Base-by-base conservation (phyloP, 2,888 invertebrate species). In the Caenorhabditis sinica region DNA sequence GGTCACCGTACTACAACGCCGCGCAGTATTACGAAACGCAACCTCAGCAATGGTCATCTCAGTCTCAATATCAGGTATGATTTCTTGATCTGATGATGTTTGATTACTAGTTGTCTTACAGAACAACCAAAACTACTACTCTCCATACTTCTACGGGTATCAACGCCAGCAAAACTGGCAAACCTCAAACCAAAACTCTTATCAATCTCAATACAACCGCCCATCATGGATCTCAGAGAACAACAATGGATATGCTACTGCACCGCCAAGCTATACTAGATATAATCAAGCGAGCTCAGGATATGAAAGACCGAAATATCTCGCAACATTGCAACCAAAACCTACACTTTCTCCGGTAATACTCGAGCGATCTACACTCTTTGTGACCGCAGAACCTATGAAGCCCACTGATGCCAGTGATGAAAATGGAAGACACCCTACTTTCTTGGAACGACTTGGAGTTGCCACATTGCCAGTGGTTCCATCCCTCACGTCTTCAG, bases 241-340 rank as follows among this genome's bases (percentile, higher is more conserved):
- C 30, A 71, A 45, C 30, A 53, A 49, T 36, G 76, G 66, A 49
- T 83, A 83, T 49, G 83, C 73, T 15, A 83, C 83, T 9, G 76
- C 72, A 5, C 83, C 83, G 5, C 77, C 83, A 53, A 43, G 40
- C 53, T 72, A 71, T 11, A 40, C 2, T 13, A 11, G 40, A 2
- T 40, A 40, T 53, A 80, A 63, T 58, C 51, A 63, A 43, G 69
- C 45, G 6, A 65, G 45, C n/a, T 43, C 43, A 28, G 63, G 83
- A 23, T 83, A 83, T 30, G 61, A 36, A n/a, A 53, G 83, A 58
- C 83, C 83, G 20, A 79, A 75, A 28, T 79, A 79, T 23, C 43
- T 83, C 5, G 82, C 82, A 3, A 82, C 82, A 8, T 66, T 82
- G 79, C 56, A 79, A n/a, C 73, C 83, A 5, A 83, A 79, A 28